A percentile compares a stretch with the other conserved stretches of the same genome.
phyloP scores from a whole-genome alignment of 2,797 vertebrate species.

The Lagodon rhomboides region DNA sequence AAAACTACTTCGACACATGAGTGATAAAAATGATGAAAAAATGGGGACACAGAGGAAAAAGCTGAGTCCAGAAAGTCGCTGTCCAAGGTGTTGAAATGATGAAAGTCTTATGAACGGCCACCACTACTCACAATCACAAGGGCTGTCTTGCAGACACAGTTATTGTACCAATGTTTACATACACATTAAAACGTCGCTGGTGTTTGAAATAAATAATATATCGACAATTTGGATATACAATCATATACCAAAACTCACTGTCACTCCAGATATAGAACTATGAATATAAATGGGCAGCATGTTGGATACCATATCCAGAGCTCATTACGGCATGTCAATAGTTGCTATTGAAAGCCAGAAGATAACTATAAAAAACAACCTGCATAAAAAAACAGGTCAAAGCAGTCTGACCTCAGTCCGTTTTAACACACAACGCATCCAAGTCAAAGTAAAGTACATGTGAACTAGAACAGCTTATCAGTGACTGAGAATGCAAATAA shows the following conservation, averaged over 20 bases:
- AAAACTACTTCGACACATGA: no score
- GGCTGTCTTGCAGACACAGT: rapidly evolving
- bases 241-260: neutral
- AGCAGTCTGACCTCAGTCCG: neutral
- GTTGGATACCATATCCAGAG: no score
- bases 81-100: neutral
- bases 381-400: neutral
- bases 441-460: neutral
- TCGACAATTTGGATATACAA: rapidly evolving
- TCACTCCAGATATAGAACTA: neutral
- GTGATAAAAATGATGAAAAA: no score
- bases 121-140: no score
- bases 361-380: no score
- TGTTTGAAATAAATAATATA: neutral
- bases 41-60: no score
- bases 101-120: neutral
- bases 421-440: neutral
- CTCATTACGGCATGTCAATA: no score
- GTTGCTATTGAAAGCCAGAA: no score
- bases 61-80: neutral
- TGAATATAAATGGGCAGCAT: no score
- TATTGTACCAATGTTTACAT: no score
- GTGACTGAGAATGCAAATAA: rapidly evolving
- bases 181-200: neutral
- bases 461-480: neutral